These are phyloP conservation scores for Pygmarrhopalites habei DNA, from an alignment of 1,140 invertebrate species.

Conservation along the genomic window DNA sequence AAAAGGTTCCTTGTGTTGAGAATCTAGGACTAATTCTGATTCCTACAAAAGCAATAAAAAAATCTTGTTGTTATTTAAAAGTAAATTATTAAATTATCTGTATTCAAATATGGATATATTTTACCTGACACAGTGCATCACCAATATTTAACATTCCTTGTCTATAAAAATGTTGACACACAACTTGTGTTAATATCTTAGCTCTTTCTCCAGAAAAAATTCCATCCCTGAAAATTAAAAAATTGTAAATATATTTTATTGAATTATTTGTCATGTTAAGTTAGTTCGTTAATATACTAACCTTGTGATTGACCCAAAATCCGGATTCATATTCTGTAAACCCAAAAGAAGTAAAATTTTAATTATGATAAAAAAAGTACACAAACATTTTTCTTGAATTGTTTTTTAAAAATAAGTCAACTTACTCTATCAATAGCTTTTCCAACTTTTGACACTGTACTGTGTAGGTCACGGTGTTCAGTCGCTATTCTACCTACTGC, in stretches of 20 bases:
- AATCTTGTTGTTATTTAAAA: too few relatives aligned
- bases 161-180: slow-evolving; percentile 91
- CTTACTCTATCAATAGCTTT: slow-evolving; percentile 83
- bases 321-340: slow-evolving; percentile 75
- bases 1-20: slow-evolving; percentile 69
- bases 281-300: too few relatives aligned
- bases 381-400: too few relatives aligned
- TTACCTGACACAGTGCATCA: slow-evolving; percentile 63
- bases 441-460: slow-evolving; percentile 90
- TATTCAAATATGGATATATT: too few relatives aligned
- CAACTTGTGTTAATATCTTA: slow-evolving; percentile 83
- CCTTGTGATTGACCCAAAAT: slow-evolving; percentile 81
- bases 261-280: too few relatives aligned
- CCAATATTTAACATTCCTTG: slow-evolving; percentile 87
- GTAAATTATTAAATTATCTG: too few relatives aligned
- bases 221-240: too few relatives aligned
- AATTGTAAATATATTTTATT: too few relatives aligned
- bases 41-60: slow-evolving; percentile 50
- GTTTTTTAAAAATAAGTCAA: background rate
- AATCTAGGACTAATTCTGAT: slow-evolving; percentile 60
- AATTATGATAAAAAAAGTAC: slow-evolving; percentile 3
- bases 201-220: slow-evolving; percentile 73
- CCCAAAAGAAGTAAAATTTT: slow-evolving; percentile 15
- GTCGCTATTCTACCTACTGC: slow-evolving; percentile 66
- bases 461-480: slow-evolving; percentile 71